phyloP scores from a whole-genome alignment of 2,888 invertebrate genomes.

The Sphecodes monilicornis region DNA sequence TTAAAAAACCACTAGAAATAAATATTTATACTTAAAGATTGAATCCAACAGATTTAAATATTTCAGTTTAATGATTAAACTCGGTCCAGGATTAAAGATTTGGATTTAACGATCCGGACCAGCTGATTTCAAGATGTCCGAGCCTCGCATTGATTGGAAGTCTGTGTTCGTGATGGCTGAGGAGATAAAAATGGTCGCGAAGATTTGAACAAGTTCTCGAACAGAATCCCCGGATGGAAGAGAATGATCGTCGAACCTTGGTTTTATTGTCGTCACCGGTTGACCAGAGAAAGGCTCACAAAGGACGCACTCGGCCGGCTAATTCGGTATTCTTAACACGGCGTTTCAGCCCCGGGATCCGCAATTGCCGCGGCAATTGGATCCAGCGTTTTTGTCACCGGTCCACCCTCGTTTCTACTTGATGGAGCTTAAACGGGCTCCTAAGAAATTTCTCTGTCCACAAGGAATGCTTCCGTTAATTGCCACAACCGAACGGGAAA shows the following conservation, averaged over 20 bases:
- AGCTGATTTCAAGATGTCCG: background rate
- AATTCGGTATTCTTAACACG: conserved; percentile 57
- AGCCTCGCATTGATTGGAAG: background rate
- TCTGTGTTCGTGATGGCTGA: background rate
- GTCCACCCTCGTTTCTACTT: background rate
- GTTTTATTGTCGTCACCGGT: conserved; percentile 43
- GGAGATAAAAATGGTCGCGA: background rate
- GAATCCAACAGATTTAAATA: too few relatives aligned
- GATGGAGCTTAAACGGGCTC: background rate
- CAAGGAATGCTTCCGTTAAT: background rate
- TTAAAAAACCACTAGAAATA: too few relatives aligned
- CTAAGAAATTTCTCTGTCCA: conserved; percentile 1
- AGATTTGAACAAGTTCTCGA: background rate
- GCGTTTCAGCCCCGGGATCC: background rate
- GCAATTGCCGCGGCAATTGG: conserved; percentile 47
- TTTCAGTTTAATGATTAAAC: too few relatives aligned
- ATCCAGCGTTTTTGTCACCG: conserved; percentile 19
- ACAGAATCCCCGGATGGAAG: background rate
- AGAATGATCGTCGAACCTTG: background rate
- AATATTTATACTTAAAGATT: too few relatives aligned
- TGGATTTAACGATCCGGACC: background rate
- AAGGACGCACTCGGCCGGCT: conserved; percentile 45
- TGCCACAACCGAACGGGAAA: conserved; percentile 6
- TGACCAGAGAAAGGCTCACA: conserved; percentile 31
- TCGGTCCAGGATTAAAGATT: too few relatives aligned